phyloP scores from a whole-genome alignment of 2,113 vertebrate genomes.

The Notothenia coriiceps region DNA sequence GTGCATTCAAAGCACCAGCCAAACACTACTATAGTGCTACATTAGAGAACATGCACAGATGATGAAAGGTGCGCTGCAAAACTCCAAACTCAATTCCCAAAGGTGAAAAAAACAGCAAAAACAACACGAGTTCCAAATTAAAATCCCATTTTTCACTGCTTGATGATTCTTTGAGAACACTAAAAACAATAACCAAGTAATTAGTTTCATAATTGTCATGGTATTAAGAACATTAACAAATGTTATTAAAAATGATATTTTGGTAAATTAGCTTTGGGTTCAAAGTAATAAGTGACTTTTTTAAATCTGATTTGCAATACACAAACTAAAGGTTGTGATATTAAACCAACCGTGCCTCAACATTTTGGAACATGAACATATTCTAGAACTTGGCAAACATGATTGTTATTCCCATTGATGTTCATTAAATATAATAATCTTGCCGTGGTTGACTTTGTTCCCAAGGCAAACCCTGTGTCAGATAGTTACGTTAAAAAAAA shows the following conservation, averaged over 20 bases:
- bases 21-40: slow-evolving; percentile 55
- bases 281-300: slow-evolving; percentile 1
- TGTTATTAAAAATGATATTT: not conserved
- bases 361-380: not conserved
- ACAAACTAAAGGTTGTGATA: not conserved
- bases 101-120: not conserved
- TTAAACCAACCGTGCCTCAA: not conserved
- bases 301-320: not conserved
- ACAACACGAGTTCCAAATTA: slow-evolving; percentile 17
- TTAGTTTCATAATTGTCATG: slow-evolving; percentile 37
- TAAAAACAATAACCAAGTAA: slow-evolving; percentile 38
- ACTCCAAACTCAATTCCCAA: slow-evolving; percentile 36
- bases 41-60: slow-evolving; percentile 54
- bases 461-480: not conserved
- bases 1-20: slow-evolving; percentile 60
- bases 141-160: slow-evolving; percentile 47
- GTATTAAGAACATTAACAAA: not conserved
- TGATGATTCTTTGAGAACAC: slow-evolving; percentile 32
- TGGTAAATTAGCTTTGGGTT: slow-evolving; percentile 19
- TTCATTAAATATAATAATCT: not conserved
- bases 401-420: not conserved
- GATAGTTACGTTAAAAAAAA: slow-evolving; percentile 13
- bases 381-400: not conserved
- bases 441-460: not conserved
- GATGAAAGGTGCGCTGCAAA: slow-evolving; percentile 61